phyloP scores from a whole-genome alignment of 1,140 invertebrate genomes.

The Marisa cornuarietis region DNA sequence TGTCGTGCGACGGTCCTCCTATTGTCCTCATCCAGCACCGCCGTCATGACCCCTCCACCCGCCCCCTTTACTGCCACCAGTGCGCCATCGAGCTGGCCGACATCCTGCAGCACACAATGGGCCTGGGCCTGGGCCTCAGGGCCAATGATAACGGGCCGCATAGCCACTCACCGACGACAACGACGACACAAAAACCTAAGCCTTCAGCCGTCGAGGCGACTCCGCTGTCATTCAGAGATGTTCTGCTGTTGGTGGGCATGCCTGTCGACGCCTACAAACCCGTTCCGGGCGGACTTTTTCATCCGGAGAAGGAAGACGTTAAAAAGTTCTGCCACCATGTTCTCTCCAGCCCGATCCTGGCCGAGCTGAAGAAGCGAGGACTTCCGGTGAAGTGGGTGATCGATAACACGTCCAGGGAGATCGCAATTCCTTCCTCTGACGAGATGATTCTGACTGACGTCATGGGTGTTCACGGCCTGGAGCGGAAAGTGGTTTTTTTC shows the following conservation, averaged over 20 bases:
- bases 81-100: slow-evolving; percentile 16
- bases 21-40: slow-evolving; percentile 10
- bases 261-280: slow-evolving; percentile 3
- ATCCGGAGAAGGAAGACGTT: not conserved
- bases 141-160: not conserved
- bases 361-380: not conserved
- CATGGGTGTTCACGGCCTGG: slow-evolving; percentile 16
- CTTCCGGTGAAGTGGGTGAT: not conserved
- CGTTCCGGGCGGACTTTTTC: not conserved
- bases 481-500: slow-evolving; percentile 20
- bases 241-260: slow-evolving; percentile 12
- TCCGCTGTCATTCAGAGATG: slow-evolving; percentile 10
- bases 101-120: not conserved
- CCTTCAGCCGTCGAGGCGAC: not conserved
- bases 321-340: slow-evolving; percentile 1
- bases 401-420: slow-evolving; percentile 20
- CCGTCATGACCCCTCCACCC: not conserved
- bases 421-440: slow-evolving; percentile 2
- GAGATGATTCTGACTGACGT: slow-evolving; percentile 11
- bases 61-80: not conserved
- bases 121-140: not conserved
- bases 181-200: not conserved
- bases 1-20: slow-evolving; percentile 20
- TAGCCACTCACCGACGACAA: not conserved
- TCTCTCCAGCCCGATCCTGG: not conserved